Base-by-base conservation (phyloP, 2,113 vertebrate genomes). In the Polyodon spathula region DNA sequence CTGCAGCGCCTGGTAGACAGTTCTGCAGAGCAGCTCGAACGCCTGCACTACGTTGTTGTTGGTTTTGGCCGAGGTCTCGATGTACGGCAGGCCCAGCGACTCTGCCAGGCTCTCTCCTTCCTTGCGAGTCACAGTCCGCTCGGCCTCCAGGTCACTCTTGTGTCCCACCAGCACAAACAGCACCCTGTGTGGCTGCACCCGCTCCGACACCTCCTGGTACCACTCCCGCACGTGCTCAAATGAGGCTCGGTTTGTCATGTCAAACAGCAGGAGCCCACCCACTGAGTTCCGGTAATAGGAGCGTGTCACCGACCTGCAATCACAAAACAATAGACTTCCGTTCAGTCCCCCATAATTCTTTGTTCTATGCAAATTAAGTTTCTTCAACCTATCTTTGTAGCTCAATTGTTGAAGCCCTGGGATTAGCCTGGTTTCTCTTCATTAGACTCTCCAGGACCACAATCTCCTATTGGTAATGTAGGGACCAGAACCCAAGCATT, bases 221-320 rank as follows among this genome's bases (percentile, higher is more conserved):
- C 92, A 92, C 2, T 65, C 81, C 48, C 65, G 73, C 40, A 90
- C 9, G 14, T 79, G 87, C 63, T 93, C 85, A 16, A 93, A 93
- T 15, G 91, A 88, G 0, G 68, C 27, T 1, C 83, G 83, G 65
- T 83, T 91, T 68, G 83, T 86, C 40, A 93, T 63, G 70, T 88
- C 89, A 2, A 91, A 93, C 63, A 92, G 80, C 74, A 94, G 72
- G 75, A 95, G 78, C 37, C 80, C 90, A 54, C 86, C 92, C 0
- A 88, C 90, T 0, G 81, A 87, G 76, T 91, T 93, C 40, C 81
- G 82, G 72, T 90, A 90, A 60, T 89, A 92, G 40, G 90, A 91
- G 1, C 85, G 75, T 17, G 89, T 90, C 74, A 91, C 89, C 0
- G 91, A 92, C 78, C 88, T 93, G 66, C 16, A n/a, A n/a, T n/a